Base-by-base conservation (phyloP, 2,797 vertebrate species). In the Novumbra hubbsi region DNA sequence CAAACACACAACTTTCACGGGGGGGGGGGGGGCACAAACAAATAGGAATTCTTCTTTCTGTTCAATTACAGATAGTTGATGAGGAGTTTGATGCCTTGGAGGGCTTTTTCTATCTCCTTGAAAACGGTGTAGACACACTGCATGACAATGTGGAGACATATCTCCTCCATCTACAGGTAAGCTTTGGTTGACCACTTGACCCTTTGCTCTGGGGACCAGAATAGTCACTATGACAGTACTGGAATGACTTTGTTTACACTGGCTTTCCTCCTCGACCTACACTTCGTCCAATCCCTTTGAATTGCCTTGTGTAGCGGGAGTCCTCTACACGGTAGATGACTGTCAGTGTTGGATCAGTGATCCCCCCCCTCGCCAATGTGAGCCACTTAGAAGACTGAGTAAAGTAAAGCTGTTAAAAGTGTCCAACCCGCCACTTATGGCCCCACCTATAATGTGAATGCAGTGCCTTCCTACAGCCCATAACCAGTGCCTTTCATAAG, bases 11-110 rank as follows among this genome's bases (percentile, higher is more conserved):
- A 38, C 34, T 38, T 32, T 32, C 2, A 38, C 8, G 34, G 34
- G 34, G 34, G 2, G 4, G 4, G 5, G 34, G 34, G 34, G 34
- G 2, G 4, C 34, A 5, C 4, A 38, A 38, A 3, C 34, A 38
- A 38, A 38, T 38, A 38, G 34, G 34, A 38, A 38, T 38, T 38
- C 27, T 30, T n/a, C 14, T 6, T 27, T 32, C 28, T 30, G 27
- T 76, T 12, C 7, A 55, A 5, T 34, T 76, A 1, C 73, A 98
- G 97, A 89, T 90, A 0, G 93, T 95, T 74, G 96, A 99, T 76
- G 97, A 96, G 82, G 95, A 96, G 62, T 99, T 97, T 0, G 94
- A 98, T 0, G 79, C 92, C 2, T 81, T 98, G 64, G 93, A 95
- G 65, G 95, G 92, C 73, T 95, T 91, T 78, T 98, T 98, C 83